Evolutionary conservation across 2,113 vertebrate genomes (phyloP).

Genomic region (Oceanodroma tethys): DNA sequence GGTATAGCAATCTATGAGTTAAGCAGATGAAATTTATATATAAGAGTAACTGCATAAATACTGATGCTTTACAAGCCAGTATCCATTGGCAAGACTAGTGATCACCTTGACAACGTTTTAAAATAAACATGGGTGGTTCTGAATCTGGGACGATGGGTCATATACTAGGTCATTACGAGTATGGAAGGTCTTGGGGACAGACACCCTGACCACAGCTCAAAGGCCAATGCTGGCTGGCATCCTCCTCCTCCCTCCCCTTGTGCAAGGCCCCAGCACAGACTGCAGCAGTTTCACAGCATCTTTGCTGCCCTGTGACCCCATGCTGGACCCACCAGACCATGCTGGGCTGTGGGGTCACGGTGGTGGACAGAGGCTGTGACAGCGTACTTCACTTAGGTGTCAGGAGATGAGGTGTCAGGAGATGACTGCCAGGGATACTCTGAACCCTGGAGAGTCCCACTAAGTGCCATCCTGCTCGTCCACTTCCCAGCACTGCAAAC

Average conservation of each 20-base stretch:
- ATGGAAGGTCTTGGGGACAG: not conserved
- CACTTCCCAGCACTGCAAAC: not conserved
- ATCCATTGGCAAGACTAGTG: not conserved
- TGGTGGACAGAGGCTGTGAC: not conserved
- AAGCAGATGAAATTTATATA: not conserved
- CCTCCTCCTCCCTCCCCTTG: not conserved
- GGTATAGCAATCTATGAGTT: not conserved
- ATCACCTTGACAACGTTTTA: not conserved
- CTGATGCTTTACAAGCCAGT: not conserved
- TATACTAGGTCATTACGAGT: not conserved
- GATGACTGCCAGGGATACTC: not conserved
- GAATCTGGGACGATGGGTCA: not conserved
- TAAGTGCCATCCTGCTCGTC: not conserved
- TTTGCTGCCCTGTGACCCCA: fast-evolving
- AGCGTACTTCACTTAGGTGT: not conserved
- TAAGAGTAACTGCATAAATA: not conserved
- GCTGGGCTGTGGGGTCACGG: fast-evolving
- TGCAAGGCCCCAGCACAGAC: not conserved
- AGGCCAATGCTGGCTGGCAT: not conserved
- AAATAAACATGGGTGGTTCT: not conserved
- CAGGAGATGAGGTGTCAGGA: not conserved
- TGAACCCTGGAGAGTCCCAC: not conserved
- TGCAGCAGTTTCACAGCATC: not conserved
- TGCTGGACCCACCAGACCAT: not conserved
- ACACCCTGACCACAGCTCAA: not conserved